Conservation (phyloP, 2,888 invertebrate species). For the Capitulum mitella region DNA sequence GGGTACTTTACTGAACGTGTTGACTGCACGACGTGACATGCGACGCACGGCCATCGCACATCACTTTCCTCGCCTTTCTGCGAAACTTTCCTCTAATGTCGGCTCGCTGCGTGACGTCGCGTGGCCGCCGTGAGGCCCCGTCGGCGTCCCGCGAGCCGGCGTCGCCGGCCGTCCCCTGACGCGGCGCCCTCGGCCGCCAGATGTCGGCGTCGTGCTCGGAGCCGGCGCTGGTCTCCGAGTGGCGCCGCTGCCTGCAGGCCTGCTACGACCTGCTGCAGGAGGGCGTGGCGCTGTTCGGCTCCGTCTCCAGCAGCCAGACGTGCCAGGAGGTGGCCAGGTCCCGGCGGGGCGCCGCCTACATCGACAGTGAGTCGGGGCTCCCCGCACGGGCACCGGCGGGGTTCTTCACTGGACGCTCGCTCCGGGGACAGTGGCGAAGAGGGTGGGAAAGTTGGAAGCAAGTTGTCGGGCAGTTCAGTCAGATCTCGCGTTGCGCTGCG, state of each 20-base stretch:
- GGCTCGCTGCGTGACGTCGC: too few relatives aligned
- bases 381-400: neutral
- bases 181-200: neutral
- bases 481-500: too few relatives aligned
- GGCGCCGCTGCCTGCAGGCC: conserved; percentile 20
- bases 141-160: neutral
- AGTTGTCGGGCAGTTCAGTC: too few relatives aligned
- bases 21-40: too few relatives aligned
- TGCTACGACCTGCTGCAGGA: conserved; percentile 14
- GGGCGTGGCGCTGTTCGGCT: conserved; percentile 1
- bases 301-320: neutral
- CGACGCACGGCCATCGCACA: too few relatives aligned
- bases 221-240: neutral
- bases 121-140: too few relatives aligned
- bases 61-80: too few relatives aligned
- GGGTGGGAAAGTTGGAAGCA: too few relatives aligned
- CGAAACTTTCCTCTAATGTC: too few relatives aligned
- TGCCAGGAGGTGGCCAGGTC: neutral
- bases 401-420: too few relatives aligned
- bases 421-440: too few relatives aligned
- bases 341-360: neutral
- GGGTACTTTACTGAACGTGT: too few relatives aligned
- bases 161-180: neutral
- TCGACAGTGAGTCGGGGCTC: neutral
- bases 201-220: neutral